Evolutionary conservation across 2,113 vertebrate genomes (phyloP).

Genomic region (Chlorodrepanis virens): DNA sequence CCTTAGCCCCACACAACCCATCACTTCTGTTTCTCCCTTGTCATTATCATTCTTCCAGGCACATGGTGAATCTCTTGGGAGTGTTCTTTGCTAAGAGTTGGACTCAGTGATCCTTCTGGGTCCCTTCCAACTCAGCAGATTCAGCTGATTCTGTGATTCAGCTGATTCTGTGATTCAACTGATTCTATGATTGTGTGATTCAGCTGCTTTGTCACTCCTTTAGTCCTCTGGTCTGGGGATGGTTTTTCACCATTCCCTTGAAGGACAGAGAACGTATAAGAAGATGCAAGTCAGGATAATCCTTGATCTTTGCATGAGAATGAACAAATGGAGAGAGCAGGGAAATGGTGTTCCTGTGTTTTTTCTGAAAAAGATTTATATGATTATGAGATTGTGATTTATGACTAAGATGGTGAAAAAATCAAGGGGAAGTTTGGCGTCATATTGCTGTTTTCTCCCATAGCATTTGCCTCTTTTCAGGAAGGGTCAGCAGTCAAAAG

Average conservation of each 20-base stretch:
- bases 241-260: neutral
- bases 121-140: neutral
- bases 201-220: neutral
- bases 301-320: neutral
- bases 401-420: neutral
- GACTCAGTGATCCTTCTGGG: neutral
- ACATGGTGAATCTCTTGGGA: neutral
- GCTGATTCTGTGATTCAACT: neutral
- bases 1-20: neutral
- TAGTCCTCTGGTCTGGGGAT: neutral
- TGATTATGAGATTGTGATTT: neutral
- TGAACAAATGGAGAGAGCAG: neutral
- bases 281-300: neutral
- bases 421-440: neutral
- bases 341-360: neutral
- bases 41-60: neutral
- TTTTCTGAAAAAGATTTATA: neutral
- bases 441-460: rapidly evolving
- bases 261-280: rapidly evolving
- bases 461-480: neutral
- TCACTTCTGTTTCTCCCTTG: neutral
- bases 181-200: neutral
- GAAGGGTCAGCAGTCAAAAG: neutral
- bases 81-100: neutral
- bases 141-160: too few relatives aligned